Evolutionary conservation across 2,797 vertebrate species (phyloP), one percentile per base, ranked within the genome.

Genomic region (Sternotherus odoratus): DNA sequence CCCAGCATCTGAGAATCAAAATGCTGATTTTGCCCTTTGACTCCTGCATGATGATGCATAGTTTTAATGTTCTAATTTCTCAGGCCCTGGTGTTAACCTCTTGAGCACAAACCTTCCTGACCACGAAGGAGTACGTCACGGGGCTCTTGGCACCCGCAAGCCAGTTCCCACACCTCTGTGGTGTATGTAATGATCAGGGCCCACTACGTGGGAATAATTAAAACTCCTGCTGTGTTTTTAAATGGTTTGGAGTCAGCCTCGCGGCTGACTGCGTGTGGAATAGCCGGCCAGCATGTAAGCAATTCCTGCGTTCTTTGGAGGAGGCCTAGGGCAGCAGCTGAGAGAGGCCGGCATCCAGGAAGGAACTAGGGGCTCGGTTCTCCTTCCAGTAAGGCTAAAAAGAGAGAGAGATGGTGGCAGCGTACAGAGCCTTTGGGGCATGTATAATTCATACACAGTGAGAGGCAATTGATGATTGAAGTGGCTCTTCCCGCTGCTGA

Each of bases 141-240:
- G 88, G 91, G 83, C 88, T 95, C 85, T 91, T 72, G 79, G 85
- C 15, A 82, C 49, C 50, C 85, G 82, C 0, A 1, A 1, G 8
- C 82, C 46, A 77, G 81, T 79, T 81, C 0, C 72, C 85, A 81
- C 95, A 92, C 91, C 92, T 93, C 88, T 89, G 21, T 87, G 84
- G 91, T 56, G 83, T 93, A 7, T 24, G 93, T 96, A 95, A 88
- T 91, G 82, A 93, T 91, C 93, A 5, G 66, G 69, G 23, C 10
- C 3, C 0, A 2, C 81, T 96, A 84, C 88, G 91, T 0, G 93
- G 95, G 95, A 96, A 96, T 95, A 96, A 97, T 97, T 97, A 95
- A 96, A 97, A 96, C 85, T 94, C 96, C 95, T 93, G 92, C 96
- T 97, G 96, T 92, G 93, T 89, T 95, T 94, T 96, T 90, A 91